Conservation (phyloP, 2,113 vertebrate species). For the Nycticebus coucang region DNA sequence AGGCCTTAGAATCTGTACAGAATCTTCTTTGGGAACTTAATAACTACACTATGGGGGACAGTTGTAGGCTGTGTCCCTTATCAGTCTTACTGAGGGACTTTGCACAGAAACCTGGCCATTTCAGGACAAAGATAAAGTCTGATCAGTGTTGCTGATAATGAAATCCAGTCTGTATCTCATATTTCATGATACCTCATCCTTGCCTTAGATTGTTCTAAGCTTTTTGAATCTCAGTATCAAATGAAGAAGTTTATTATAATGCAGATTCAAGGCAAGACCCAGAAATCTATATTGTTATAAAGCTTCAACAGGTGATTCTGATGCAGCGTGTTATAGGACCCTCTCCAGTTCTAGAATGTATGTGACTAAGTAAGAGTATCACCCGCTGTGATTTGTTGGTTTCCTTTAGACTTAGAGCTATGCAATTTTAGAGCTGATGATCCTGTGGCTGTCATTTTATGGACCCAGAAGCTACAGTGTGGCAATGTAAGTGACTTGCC, state of each 20-base stretch:
- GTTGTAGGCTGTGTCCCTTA: neutral
- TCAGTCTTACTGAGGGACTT: neutral
- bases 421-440: neutral
- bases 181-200: neutral
- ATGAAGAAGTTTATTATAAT: neutral
- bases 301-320: neutral
- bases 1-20: neutral
- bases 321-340: neutral
- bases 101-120: neutral
- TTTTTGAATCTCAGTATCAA: neutral
- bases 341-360: neutral
- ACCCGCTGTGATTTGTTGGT: neutral
- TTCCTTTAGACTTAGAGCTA: neutral
- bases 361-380: neutral
- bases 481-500: neutral
- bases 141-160: neutral
- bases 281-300: neutral
- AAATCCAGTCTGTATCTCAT: neutral
- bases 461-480: neutral
- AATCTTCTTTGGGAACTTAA: neutral
- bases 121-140: slow-evolving; percentile 33
- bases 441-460: neutral
- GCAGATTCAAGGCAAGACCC: neutral
- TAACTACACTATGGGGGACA: neutral
- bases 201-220: neutral